A percentile compares a stretch with the other conserved stretches of the same genome.
Evolutionary conservation across 2,888 invertebrate genomes (phyloP).

Genomic region (Pyrrhia umbra): DNA sequence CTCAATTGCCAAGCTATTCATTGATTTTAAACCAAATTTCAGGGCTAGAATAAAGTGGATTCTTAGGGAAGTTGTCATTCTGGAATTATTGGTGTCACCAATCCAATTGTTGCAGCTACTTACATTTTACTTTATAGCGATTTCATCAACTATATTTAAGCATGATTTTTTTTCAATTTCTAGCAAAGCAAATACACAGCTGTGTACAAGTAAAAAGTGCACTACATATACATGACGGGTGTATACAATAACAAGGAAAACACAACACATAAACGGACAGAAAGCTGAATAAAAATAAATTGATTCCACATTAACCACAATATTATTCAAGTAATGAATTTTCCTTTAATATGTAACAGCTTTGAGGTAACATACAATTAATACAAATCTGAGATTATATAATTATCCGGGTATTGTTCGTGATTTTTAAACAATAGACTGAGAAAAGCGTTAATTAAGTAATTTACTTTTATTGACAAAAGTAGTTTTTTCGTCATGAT

Average conservation of each 20-base stretch:
- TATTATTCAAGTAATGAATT: not conserved
- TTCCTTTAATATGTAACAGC: not conserved
- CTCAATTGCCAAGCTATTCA: too few species aligned
- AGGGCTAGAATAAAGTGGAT: too few species aligned
- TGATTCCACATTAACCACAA: slow-evolving; percentile 38
- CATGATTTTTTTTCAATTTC: not conserved
- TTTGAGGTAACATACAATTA: not conserved
- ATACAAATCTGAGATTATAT: not conserved
- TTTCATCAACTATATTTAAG: not conserved
- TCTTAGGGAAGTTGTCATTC: too few species aligned
- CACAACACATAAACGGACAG: slow-evolving; percentile 44
- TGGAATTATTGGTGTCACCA: too few species aligned
- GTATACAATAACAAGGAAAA: slow-evolving; percentile 24
- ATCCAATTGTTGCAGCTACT: too few species aligned
- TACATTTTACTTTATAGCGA: too few species aligned
- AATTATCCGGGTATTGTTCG: not conserved
- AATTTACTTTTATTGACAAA: not conserved
- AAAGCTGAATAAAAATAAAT: slow-evolving; percentile 47
- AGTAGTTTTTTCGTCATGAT: not conserved
- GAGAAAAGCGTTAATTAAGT: not conserved
- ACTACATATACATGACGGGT: slow-evolving; percentile 7
- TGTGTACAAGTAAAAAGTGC: not conserved
- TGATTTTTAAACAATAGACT: not conserved
- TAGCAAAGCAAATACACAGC: not conserved
- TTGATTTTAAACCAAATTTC: too few species aligned